phyloP scores from a whole-genome alignment of 2,797 vertebrate genomes.

The Pseudochaenichthys georgianus region DNA sequence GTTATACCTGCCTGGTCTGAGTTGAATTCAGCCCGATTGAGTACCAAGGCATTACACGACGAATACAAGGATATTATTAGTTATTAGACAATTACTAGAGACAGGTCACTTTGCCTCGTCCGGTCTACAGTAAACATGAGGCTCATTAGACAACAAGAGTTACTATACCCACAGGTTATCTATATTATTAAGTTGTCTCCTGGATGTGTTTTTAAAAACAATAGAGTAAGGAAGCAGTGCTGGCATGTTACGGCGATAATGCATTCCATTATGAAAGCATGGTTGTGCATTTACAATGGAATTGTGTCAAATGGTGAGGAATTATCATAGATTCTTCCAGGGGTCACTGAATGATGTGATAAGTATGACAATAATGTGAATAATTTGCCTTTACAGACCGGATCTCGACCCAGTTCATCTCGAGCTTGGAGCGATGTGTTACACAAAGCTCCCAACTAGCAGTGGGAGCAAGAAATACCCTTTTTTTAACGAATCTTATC shows the following conservation, averaged over 20 bases:
- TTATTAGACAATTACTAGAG: conserved; percentile 4
- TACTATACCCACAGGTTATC: background rate
- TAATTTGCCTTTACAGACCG: background rate
- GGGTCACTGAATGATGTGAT: background rate
- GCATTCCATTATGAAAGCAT: background rate
- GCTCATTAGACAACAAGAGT: conserved; percentile 6
- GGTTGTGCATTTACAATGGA: conserved; percentile 7
- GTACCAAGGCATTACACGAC: background rate
- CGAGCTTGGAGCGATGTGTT: background rate
- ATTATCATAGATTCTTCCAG: background rate
- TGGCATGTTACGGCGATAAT: background rate
- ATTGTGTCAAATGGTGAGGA: conserved; percentile 8
- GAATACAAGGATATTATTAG: conserved; percentile 1
- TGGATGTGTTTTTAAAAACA: conserved; percentile 15
- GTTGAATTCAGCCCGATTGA: conserved; percentile 5
- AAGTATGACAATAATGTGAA: background rate
- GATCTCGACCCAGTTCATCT: background rate
- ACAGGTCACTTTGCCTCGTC: background rate
- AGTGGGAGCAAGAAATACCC: no score
- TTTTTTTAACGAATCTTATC: no score
- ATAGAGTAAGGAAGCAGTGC: conserved; percentile 4
- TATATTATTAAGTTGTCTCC: background rate
- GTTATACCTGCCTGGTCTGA: background rate
- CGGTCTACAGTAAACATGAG: background rate
- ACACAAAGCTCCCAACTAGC: background rate